phyloP scores from a whole-genome alignment of 2,113 vertebrate species.

The Varanus salvator region DNA sequence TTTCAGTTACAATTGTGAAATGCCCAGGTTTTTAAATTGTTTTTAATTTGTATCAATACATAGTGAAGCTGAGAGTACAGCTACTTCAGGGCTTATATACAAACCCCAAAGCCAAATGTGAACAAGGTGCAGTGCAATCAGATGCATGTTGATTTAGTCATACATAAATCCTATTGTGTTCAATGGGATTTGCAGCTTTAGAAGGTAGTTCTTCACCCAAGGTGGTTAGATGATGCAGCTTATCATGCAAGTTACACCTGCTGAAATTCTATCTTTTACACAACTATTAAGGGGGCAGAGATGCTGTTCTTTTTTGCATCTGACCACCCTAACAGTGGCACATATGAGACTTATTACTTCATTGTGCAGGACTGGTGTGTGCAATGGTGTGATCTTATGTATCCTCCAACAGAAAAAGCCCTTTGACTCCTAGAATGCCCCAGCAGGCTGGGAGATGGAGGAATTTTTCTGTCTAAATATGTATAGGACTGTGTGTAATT shows the following conservation, averaged over 20 bases:
- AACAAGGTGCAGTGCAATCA: not conserved
- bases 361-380: not conserved
- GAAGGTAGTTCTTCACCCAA: not conserved
- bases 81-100: too few relatives aligned
- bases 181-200: not conserved
- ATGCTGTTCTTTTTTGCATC: not conserved
- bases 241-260: not conserved
- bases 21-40: not conserved
- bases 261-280: not conserved
- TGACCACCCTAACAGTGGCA: not conserved
- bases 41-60: not conserved
- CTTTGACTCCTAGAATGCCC: too few relatives aligned
- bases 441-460: too few relatives aligned
- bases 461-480: too few relatives aligned
- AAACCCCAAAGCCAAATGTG: not conserved
- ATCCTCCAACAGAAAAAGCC: too few relatives aligned
- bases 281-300: not conserved
- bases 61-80: not conserved
- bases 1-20: not conserved
- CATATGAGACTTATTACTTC: not conserved
- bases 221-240: not conserved
- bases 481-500: too few relatives aligned
- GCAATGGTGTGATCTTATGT: not conserved
- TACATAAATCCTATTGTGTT: not conserved
- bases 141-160: not conserved